phyloP scores from a whole-genome alignment of 2,797 vertebrate species.

The Threskiornis aethiopicus region DNA sequence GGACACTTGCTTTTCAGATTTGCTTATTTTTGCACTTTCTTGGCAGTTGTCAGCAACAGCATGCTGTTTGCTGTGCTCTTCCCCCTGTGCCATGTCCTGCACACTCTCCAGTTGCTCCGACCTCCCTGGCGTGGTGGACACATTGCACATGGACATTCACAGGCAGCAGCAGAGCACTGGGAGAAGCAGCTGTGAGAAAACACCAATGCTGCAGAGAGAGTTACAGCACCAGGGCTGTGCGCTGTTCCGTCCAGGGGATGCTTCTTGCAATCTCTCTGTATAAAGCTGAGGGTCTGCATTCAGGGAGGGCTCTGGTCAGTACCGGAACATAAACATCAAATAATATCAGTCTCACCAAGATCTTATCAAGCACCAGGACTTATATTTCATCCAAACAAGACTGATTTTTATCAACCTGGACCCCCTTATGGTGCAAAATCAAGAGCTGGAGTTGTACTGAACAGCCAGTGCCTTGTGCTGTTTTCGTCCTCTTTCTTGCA shows the following conservation, averaged over 20 bases:
- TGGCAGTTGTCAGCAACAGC: not conserved
- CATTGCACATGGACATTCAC: accelerated
- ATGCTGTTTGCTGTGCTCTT: accelerated
- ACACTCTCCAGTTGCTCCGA: accelerated
- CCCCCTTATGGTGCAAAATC: not conserved
- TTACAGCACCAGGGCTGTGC: not conserved
- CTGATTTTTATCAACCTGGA: not conserved
- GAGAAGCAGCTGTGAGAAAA: not conserved
- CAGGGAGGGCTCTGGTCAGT: not conserved
- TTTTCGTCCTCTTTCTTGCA: not conserved
- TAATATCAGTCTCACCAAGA: not conserved
- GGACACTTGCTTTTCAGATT: not conserved
- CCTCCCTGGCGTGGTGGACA: accelerated
- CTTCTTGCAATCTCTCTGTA: not conserved
- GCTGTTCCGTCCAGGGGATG: not conserved
- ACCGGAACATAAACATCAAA: not conserved
- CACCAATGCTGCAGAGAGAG: not conserved
- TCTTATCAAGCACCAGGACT: not conserved
- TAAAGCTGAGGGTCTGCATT: not conserved
- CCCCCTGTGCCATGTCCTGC: not conserved
- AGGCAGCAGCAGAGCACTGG: not conserved
- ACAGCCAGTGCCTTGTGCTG: not conserved
- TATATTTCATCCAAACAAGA: not conserved
- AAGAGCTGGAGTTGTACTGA: not conserved
- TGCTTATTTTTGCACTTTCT: not conserved